These are phyloP conservation scores for Polypedilum vanderplanki DNA, from an alignment of 1,140 invertebrate genomes.

Conservation along the genomic window DNA sequence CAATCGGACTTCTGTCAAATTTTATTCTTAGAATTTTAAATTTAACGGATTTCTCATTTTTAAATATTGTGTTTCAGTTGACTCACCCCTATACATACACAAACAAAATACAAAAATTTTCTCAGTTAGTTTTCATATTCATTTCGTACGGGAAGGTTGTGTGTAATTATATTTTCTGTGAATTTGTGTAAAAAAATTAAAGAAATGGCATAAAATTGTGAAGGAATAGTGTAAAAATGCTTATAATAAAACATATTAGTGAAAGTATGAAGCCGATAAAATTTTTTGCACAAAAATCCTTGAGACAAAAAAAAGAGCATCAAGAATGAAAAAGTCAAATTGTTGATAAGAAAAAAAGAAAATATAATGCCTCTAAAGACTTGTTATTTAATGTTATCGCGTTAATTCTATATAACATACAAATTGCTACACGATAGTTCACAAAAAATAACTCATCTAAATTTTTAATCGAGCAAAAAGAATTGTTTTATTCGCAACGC, in stretches of 20 bases:
- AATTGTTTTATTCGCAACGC: neutral
- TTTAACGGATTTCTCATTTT: too few species aligned
- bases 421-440: neutral
- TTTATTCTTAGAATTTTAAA: too few species aligned
- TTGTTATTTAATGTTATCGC: conserved; percentile 3
- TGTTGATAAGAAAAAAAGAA: neutral
- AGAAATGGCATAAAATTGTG: neutral
- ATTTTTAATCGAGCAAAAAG: neutral
- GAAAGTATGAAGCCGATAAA: conserved; percentile 1
- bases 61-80: too few species aligned
- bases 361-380: neutral
- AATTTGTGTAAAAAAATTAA: too few species aligned
- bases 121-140: too few species aligned
- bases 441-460: neutral
- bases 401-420: neutral
- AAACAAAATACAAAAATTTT: too few species aligned
- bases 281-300: neutral
- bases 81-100: too few species aligned
- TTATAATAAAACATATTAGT: neutral
- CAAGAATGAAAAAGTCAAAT: neutral
- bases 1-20: too few species aligned
- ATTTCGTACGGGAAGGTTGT: too few species aligned
- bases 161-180: too few species aligned
- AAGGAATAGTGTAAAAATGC: neutral
- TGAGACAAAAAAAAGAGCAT: neutral